phyloP scores from a whole-genome alignment of 2,113 vertebrate genomes.

The Ciconia stormi region DNA sequence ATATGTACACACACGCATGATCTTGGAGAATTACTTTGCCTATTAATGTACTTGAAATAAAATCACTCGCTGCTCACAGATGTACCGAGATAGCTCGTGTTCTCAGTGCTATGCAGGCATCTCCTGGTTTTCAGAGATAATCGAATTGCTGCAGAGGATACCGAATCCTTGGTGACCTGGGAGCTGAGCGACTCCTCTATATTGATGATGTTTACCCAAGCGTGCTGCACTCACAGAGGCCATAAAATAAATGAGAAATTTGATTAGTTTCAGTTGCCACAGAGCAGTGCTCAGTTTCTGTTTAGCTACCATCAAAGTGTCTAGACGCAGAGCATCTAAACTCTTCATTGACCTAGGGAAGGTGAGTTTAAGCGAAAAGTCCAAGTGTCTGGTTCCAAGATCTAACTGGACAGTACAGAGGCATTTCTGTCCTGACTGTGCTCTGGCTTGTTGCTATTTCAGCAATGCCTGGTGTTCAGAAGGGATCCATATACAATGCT shows the following conservation, averaged over 20 bases:
- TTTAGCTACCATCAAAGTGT: neutral
- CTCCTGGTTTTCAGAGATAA: conserved; percentile 2
- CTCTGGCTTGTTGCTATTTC: neutral
- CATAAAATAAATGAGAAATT: conserved; percentile 50
- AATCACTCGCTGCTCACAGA: neutral
- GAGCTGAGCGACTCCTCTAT: neutral
- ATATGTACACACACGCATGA: rapidly evolving
- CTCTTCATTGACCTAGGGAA: neutral
- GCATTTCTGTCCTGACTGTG: neutral
- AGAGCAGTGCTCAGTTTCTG: neutral
- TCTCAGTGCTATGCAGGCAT: neutral
- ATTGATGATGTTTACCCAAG: conserved; percentile 28
- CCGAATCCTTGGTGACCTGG: neutral
- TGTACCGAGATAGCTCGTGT: neutral
- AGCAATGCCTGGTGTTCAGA: neutral
- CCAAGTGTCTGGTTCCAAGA: neutral
- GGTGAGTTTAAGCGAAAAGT: neutral
- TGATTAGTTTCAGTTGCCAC: conserved; percentile 14
- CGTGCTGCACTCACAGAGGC: neutral
- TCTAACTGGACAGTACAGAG: neutral
- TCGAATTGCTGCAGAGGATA: neutral
- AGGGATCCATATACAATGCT: neutral
- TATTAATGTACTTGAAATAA: neutral
- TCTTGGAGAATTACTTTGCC: neutral
- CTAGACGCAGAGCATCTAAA: neutral